A percentile compares a stretch with the other conserved stretches of the same genome.
These are phyloP conservation scores for Drosophila mettleri DNA, from an alignment of 2,888 invertebrate genomes.

Conservation along the genomic window DNA sequence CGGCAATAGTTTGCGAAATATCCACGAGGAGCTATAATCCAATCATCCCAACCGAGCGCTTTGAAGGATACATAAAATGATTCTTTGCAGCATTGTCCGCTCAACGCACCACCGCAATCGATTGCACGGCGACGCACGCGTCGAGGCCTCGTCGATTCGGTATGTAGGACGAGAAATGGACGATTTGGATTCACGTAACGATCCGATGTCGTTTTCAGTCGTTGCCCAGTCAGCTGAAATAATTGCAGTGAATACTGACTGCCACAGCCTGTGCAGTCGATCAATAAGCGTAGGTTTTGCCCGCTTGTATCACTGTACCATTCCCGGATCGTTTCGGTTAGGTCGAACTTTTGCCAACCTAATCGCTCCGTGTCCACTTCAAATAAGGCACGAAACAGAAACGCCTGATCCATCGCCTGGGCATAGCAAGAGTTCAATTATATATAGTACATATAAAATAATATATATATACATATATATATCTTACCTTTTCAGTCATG, in stretches of 20 bases:
- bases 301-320: constrained; percentile 87
- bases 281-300: constrained; percentile 89
- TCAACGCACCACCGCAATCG: constrained; percentile 89
- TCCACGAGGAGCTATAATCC: constrained; percentile 95
- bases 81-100: constrained; percentile 93
- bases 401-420: constrained; percentile 87
- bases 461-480: too few species aligned
- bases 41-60: constrained; percentile 96
- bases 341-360: constrained; percentile 95
- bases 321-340: constrained; percentile 90
- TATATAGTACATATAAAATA: not conserved
- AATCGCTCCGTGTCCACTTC: constrained; percentile 88
- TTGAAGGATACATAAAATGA: constrained; percentile 96
- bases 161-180: constrained; percentile 93
- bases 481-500: constrained; percentile 77
- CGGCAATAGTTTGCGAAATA: constrained; percentile 97
- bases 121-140: constrained; percentile 92
- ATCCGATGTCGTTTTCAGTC: constrained; percentile 28
- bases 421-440: not conserved
- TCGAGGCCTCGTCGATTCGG: constrained; percentile 89
- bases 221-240: constrained; percentile 75
- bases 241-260: constrained; percentile 90
- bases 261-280: constrained; percentile 94
- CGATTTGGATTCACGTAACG: constrained; percentile 87
- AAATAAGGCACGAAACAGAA: constrained; percentile 87